phyloP scores from a whole-genome alignment of 2,113 vertebrate species.

The Sisor rabdophorus region DNA sequence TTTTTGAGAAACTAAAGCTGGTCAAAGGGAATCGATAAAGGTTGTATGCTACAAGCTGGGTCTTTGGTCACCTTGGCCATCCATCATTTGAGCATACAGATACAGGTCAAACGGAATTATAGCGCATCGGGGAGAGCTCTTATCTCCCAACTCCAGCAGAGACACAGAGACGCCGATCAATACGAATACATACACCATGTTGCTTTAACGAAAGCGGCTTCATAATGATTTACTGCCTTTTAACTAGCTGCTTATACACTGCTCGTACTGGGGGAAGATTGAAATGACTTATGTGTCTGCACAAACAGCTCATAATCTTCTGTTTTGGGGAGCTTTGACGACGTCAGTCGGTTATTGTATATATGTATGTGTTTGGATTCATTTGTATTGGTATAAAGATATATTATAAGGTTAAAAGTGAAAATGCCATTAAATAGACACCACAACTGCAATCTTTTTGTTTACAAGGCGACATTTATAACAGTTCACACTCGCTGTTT shows the following conservation, averaged over 20 bases:
- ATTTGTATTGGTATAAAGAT: not conserved
- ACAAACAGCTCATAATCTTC: not conserved
- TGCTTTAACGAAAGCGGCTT: slow-evolving; percentile 93
- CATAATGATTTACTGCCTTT: slow-evolving; percentile 91
- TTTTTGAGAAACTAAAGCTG: slow-evolving; percentile 74
- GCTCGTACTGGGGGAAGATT: slow-evolving; percentile 8
- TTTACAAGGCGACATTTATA: not conserved
- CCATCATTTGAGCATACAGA: slow-evolving; percentile 98
- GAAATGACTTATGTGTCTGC: not conserved
- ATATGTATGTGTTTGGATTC: not conserved
- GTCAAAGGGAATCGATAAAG: slow-evolving; percentile 96
- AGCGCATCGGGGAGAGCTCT: slow-evolving; percentile 91
- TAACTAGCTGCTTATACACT: slow-evolving; percentile 52
- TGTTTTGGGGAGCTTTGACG: not conserved
- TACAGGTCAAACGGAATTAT: slow-evolving; percentile 98
- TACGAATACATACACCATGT: slow-evolving; percentile 74
- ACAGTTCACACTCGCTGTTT: no score
- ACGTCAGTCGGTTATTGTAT: not conserved
- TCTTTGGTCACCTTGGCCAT: slow-evolving; percentile 88
- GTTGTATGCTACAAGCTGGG: slow-evolving; percentile 86
- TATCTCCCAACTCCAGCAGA: slow-evolving; percentile 96
- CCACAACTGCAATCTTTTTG: not conserved
- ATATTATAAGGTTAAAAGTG: not conserved
- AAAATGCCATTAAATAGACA: not conserved
- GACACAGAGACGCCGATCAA: slow-evolving; percentile 89